Evolutionary conservation across 2,797 vertebrate genomes (phyloP), one percentile per base, ranked within the genome.

Genomic region (Enteromius viviparus): DNA sequence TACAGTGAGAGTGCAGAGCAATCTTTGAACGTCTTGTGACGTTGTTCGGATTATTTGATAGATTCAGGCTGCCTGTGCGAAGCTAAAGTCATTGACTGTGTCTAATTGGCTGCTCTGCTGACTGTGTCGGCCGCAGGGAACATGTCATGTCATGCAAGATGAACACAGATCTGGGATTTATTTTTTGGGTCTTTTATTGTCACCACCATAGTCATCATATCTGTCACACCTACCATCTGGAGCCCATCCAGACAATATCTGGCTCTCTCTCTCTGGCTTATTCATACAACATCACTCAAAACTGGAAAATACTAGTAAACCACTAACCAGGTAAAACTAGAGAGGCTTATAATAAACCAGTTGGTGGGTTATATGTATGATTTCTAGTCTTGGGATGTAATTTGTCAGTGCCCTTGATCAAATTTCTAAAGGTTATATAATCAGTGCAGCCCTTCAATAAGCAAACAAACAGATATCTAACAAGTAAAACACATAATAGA

Each of bases 51-150:
- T 68, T 21, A 26, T 68, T 40, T 34, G 26, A 34, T 14, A 65
- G 19, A 47, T 26, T 10, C 45, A 34, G 60, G 26, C 60, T 78
- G 40, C 40, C 17, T 65, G 42, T 65, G 60, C 42, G 6, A 21
- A 7, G 29, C 32, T 79, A 21, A 55, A 69, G 47, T 79, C 49
- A 69, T 12, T 79, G 64, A 21, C 49, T 69, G 77, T 79, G 32
- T 69, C 64, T 79, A 69, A 79, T 40, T 69, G 77, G 77, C 77
- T 29, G 32, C 64, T 37, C 8, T 68, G 49, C 32, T 69, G 47
- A 55, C 49, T 69, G 64, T 55, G 37, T 80, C 15, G 3, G 78
- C 78, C 34, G 49, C 78, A 68, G 77, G 64, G 64, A 68, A 79
- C 32, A 53, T 34, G 29, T 79, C 64, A 80, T 70, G 66, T 58